phyloP scores from a whole-genome alignment of 2,113 vertebrate genomes.

The Eulemur macaco region DNA sequence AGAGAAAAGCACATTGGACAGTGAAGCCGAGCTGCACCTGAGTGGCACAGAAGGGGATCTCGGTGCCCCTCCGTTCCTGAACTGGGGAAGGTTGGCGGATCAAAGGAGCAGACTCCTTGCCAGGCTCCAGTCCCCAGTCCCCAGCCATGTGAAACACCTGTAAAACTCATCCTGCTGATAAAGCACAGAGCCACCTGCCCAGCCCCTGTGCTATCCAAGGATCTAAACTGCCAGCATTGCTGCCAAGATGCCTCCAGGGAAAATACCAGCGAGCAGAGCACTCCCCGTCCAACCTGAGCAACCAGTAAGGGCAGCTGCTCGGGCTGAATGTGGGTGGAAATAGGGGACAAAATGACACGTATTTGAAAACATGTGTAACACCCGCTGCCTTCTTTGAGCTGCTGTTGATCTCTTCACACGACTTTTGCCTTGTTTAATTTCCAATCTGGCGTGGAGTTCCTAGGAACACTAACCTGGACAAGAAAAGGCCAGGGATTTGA shows the following conservation, averaged over 20 bases:
- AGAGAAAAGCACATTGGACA: neutral
- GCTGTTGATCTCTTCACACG: neutral
- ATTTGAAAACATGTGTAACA: neutral
- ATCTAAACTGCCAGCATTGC: slow-evolving; percentile 8
- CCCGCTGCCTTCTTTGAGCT: neutral
- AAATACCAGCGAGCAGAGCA: slow-evolving; percentile 57
- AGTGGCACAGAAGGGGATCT: neutral
- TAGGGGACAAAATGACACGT: slow-evolving; percentile 24
- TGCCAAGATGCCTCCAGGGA: slow-evolving; percentile 72
- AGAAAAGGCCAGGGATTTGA: neutral
- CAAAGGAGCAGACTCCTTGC: neutral
- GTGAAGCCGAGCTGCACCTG: neutral
- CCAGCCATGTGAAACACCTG: slow-evolving; percentile 55
- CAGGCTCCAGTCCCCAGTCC: neutral
- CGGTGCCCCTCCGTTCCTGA: neutral
- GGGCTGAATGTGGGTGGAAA: slow-evolving; percentile 44
- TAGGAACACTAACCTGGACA: neutral
- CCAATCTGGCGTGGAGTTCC: neutral
- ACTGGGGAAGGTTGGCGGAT: neutral
- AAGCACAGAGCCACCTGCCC: slow-evolving; percentile 53
- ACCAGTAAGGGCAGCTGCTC: slow-evolving; percentile 65
- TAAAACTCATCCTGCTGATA: slow-evolving; percentile 21
- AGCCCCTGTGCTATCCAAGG: slow-evolving; percentile 13
- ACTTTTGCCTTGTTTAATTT: neutral
- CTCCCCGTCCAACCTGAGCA: slow-evolving; percentile 72